A percentile compares a stretch with the other conserved stretches of the same genome.
Evolutionary conservation across 2,113 vertebrate genomes (phyloP).

Genomic region (Spilogale gracilis): DNA sequence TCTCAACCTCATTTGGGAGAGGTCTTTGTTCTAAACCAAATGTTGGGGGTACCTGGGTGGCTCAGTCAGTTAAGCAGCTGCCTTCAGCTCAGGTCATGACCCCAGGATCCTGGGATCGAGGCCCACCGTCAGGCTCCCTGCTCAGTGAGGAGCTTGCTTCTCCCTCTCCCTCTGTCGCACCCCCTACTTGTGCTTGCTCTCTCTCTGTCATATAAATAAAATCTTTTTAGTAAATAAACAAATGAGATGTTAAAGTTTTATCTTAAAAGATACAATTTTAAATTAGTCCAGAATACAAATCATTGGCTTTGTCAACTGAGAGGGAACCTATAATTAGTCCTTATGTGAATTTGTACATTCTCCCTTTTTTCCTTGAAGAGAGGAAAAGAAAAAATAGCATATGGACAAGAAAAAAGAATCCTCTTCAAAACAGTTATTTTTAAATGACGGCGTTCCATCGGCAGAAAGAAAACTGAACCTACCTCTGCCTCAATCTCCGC

Average conservation of each 20-base stretch:
- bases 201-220: neutral
- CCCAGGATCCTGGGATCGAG: too few relatives aligned
- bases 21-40: neutral
- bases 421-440: neutral
- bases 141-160: neutral
- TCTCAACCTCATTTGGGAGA: neutral
- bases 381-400: neutral
- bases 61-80: too few relatives aligned
- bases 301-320: neutral
- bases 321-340: neutral
- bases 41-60: neutral
- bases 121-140: too few relatives aligned
- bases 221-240: neutral
- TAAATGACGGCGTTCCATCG: too few relatives aligned
- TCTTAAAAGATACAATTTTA: neutral
- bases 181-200: neutral
- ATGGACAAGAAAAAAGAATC: too few relatives aligned
- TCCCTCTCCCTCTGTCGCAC: neutral
- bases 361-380: neutral
- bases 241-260: neutral
- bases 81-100: too few relatives aligned
- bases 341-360: neutral
- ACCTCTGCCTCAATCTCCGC: slow-evolving; percentile 88
- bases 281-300: neutral
- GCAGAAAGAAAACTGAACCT: neutral